Percentiles rank a stretch among this genome's conserved stretches.
phyloP scores from a whole-genome alignment of 2,797 vertebrate genomes.

The Cheirogaleus major region DNA sequence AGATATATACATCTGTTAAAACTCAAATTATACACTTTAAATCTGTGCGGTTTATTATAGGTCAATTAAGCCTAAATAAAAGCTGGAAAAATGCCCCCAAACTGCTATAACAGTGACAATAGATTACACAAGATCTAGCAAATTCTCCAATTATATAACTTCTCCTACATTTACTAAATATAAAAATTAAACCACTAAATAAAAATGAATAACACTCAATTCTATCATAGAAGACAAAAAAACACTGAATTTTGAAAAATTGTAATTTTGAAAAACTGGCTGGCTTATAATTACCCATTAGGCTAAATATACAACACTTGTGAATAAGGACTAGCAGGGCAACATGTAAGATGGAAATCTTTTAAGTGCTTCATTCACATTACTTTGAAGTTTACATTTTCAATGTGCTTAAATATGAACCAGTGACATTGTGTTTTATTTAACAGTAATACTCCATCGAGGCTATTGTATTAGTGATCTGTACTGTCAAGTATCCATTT shows the following conservation, averaged over 20 bases:
- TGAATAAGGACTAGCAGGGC: not conserved
- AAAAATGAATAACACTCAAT: constrained; percentile 27
- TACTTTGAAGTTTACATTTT: constrained; percentile 48
- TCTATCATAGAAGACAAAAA: not conserved
- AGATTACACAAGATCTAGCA: not conserved
- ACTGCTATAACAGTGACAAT: not conserved
- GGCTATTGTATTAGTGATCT: not conserved
- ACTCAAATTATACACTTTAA: not conserved
- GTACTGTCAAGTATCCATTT: not conserved
- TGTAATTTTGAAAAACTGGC: constrained; percentile 19
- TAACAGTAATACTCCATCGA: not conserved
- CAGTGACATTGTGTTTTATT: not conserved
- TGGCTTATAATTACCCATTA: not conserved
- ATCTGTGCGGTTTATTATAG: not conserved
- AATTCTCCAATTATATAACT: constrained; percentile 8
- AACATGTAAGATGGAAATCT: not conserved
- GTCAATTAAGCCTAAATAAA: constrained; percentile 15
- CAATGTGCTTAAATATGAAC: not conserved
- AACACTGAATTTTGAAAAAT: not conserved
- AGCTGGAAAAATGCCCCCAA: not conserved
- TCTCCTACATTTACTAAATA: constrained; percentile 26
- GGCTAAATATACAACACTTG: constrained; percentile 10
- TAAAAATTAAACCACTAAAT: constrained; percentile 29
- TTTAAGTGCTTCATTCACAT: constrained; percentile 9
- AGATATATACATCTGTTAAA: not conserved